Percentiles rank a stretch among this genome's conserved stretches.
phyloP scores from a whole-genome alignment of 2,888 invertebrate species.

The Dryomyza anilis region DNA sequence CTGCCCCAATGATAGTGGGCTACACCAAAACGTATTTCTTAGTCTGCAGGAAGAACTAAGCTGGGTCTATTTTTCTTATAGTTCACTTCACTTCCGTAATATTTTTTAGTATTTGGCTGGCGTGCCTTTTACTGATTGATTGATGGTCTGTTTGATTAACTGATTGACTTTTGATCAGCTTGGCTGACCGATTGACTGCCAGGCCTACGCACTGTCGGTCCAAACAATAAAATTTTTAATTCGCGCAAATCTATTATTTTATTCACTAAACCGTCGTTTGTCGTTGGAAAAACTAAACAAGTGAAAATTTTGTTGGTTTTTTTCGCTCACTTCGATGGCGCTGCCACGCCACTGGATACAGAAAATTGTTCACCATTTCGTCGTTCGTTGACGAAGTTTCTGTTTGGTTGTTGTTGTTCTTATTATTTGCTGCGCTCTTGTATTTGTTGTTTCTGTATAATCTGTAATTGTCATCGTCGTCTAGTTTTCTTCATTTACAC shows the following conservation, averaged over 20 bases:
- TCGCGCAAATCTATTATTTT: conserved; percentile 4
- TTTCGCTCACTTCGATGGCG: conserved; percentile 22
- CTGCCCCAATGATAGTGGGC: too few relatives aligned
- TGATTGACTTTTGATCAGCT: too few relatives aligned
- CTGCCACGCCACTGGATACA: conserved; percentile 27
- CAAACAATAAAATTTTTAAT: conserved; percentile 13
- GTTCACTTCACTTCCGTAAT: too few relatives aligned
- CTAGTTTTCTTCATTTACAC: conserved; percentile 6
- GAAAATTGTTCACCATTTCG: conserved; percentile 24
- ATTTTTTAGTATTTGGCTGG: too few relatives aligned
- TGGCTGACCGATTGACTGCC: too few relatives aligned
- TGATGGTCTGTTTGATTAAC: too few relatives aligned
- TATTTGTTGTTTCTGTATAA: conserved; percentile 1
- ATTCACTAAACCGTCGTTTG: conserved; percentile 17
- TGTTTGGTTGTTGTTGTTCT: conserved; percentile 14
- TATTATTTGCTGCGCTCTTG: too few relatives aligned
- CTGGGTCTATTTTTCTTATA: too few relatives aligned
- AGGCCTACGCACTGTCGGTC: too few relatives aligned
- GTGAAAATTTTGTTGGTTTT: conserved; percentile 24
- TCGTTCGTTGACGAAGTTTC: conserved; percentile 1
- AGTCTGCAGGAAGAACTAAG: too few relatives aligned
- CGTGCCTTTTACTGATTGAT: too few relatives aligned
- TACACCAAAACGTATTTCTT: too few relatives aligned
- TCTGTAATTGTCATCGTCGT: neutral
- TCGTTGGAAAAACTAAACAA: conserved; percentile 20